Conservation (phyloP, 2,888 invertebrate species). For the Polydrusus cervinus region DNA sequence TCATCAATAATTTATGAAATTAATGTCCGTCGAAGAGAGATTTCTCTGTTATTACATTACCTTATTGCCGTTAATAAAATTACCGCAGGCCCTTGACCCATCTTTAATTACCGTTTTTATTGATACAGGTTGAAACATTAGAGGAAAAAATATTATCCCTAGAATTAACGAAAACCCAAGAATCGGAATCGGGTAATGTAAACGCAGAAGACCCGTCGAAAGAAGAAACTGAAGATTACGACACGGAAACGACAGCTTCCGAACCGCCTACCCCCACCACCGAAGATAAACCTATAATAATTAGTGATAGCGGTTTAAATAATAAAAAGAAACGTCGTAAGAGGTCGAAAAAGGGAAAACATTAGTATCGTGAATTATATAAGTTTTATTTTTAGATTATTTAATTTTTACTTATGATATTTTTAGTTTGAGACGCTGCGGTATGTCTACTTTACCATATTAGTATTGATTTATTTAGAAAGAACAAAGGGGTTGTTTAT, state of each 20-base stretch:
- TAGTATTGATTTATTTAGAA: too few species aligned
- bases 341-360: constrained; percentile 74
- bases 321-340: constrained; percentile 73
- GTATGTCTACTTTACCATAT: too few species aligned
- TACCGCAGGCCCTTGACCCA: neutral
- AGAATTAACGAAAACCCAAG: constrained; percentile 76
- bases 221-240: constrained; percentile 74
- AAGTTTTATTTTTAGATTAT: constrained; percentile 63
- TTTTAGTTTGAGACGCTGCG: neutral
- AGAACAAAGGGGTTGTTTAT: too few species aligned
- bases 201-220: constrained; percentile 61
- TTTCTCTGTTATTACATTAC: neutral
- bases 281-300: constrained; percentile 72
- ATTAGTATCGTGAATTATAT: constrained; percentile 68
- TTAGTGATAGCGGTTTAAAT: constrained; percentile 68
- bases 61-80: neutral
- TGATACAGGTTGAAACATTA: constrained; percentile 78
- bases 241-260: constrained; percentile 69
- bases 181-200: constrained; percentile 59
- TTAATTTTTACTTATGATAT: neutral
- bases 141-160: constrained; percentile 93
- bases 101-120: constrained; percentile 1
- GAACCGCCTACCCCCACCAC: constrained; percentile 74
- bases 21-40: neutral
- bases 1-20: too few species aligned